phyloP scores from a whole-genome alignment of 2,888 invertebrate genomes.

The Limenitis camilla region DNA sequence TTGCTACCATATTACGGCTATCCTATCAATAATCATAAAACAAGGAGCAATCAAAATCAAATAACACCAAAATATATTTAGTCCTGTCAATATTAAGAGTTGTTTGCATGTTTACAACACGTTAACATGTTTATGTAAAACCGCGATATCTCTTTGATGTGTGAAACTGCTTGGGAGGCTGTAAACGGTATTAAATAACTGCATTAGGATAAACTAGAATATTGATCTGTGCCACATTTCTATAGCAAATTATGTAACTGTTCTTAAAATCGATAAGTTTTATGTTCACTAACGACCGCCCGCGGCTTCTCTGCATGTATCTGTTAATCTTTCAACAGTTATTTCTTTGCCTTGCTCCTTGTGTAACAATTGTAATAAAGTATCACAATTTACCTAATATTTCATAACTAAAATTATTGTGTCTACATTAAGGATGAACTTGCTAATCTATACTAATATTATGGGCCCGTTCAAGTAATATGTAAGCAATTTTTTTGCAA shows the following conservation, averaged over 20 bases:
- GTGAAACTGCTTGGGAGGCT: constrained; percentile 55
- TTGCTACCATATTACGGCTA: not conserved
- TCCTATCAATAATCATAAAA: constrained; percentile 2
- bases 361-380: constrained; percentile 11
- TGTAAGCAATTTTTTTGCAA: too few species aligned
- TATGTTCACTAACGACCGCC: constrained; percentile 29
- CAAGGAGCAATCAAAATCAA: constrained; percentile 8
- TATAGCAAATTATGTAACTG: constrained; percentile 29
- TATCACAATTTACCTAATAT: not conserved
- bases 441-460: too few species aligned
- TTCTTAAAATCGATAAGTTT: constrained; percentile 29
- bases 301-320: constrained; percentile 28
- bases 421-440: too few species aligned
- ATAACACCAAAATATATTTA: constrained; percentile 13
- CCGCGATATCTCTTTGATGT: constrained; percentile 32
- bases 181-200: constrained; percentile 67
- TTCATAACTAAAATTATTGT: not conserved
- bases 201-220: constrained; percentile 48
- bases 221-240: constrained; percentile 45
- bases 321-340: constrained; percentile 25
- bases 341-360: constrained; percentile 10
- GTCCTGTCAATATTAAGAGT: constrained; percentile 11
- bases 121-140: constrained; percentile 26
- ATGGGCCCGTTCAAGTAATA: too few species aligned
- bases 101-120: constrained; percentile 18